Percentiles rank a stretch among this genome's conserved stretches.
These are phyloP conservation scores for Euphydryas editha DNA, from an alignment of 2,888 invertebrate genomes.

Conservation along the genomic window DNA sequence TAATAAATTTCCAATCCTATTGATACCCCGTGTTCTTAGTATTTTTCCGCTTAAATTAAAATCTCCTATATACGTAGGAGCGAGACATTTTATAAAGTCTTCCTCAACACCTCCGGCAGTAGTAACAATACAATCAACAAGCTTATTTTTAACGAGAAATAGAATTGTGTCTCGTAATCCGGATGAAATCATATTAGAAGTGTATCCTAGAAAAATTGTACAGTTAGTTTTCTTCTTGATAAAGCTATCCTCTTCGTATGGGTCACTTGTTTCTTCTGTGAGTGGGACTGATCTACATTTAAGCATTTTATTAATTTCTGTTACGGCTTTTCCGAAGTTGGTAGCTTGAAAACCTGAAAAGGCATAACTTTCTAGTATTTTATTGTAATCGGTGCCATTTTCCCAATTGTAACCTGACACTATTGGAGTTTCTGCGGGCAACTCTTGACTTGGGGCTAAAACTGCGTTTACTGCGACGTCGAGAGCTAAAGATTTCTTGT, in stretches of 20 bases:
- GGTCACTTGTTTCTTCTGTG: conserved; percentile 85
- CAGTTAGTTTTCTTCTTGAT: conserved; percentile 91
- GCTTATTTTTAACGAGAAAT: conserved; percentile 85
- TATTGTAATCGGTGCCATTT: conserved; percentile 92
- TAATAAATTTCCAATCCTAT: conserved; percentile 93
- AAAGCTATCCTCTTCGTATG: conserved; percentile 90
- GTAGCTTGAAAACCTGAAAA: conserved; percentile 98
- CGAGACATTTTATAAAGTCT: conserved; percentile 99
- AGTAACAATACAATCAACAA: conserved; percentile 98
- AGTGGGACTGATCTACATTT: conserved; percentile 88
- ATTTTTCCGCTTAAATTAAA: conserved; percentile 92
- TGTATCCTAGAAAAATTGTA: conserved; percentile 98
- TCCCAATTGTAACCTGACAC: conserved; percentile 97
- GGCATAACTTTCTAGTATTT: conserved; percentile 90
- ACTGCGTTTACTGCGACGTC: conserved; percentile 88
- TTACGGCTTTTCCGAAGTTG: conserved; percentile 94
- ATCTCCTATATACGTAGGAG: conserved; percentile 96
- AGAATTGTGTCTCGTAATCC: conserved; percentile 96
- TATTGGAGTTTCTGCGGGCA: conserved; percentile 86
- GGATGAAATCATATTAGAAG: conserved; percentile 98
- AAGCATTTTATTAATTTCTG: conserved; percentile 96
- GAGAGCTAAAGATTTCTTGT: conserved; percentile 62
- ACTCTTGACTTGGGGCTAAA: conserved; percentile 86
- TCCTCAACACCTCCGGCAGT: conserved; percentile 99
- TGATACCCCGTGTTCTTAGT: conserved; percentile 93